A percentile compares a stretch with the other conserved stretches of the same genome.
Evolutionary conservation across 37 sponge, comb jelly and placozoan genomes (phyloP).

Genomic region (Aplysina aerophoba): DNA sequence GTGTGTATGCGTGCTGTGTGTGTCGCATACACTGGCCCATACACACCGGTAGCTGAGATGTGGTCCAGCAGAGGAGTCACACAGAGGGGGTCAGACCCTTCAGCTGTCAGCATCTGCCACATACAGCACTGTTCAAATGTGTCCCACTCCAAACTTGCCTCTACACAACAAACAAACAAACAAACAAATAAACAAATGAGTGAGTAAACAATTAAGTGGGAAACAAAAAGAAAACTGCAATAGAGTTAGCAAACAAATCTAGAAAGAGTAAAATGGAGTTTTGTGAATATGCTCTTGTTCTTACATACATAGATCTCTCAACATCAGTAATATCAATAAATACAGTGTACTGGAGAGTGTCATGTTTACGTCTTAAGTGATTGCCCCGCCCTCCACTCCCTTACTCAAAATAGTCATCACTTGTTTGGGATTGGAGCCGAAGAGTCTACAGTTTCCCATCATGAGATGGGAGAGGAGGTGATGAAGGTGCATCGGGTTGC

Average conservation of each 20-base stretch:
- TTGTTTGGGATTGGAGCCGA: not conserved
- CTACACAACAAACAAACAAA: slow-evolving; percentile 21
- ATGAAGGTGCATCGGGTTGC: slow-evolving; percentile 71
- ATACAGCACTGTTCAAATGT: slow-evolving; percentile 98
- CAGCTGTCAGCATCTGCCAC: slow-evolving; percentile 95
- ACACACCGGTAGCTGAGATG: slow-evolving; percentile 1
- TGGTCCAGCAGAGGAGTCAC: slow-evolving; percentile 25
- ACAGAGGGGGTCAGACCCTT: slow-evolving; percentile 51
- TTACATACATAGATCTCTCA: no score
- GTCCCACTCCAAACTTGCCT: slow-evolving; percentile 88
- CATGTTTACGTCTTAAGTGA: no score
- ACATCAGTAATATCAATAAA: no score
- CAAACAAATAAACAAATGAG: no score
- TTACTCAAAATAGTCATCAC: no score
- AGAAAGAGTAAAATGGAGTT: no score
- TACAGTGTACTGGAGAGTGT: no score
- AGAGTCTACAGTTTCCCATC: slow-evolving; percentile 28
- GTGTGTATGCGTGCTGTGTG: not conserved
- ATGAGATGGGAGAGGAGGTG: slow-evolving; percentile 16
- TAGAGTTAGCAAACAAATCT: no score
- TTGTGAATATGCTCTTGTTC: no score
- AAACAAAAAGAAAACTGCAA: no score
- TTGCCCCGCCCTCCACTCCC: no score
- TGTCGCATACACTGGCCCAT: not conserved
- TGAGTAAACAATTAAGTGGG: no score